A percentile compares a stretch with the other conserved stretches of the same genome.
Conservation (phyloP, 1,140 invertebrate species). For the Drosophila auraria region DNA sequence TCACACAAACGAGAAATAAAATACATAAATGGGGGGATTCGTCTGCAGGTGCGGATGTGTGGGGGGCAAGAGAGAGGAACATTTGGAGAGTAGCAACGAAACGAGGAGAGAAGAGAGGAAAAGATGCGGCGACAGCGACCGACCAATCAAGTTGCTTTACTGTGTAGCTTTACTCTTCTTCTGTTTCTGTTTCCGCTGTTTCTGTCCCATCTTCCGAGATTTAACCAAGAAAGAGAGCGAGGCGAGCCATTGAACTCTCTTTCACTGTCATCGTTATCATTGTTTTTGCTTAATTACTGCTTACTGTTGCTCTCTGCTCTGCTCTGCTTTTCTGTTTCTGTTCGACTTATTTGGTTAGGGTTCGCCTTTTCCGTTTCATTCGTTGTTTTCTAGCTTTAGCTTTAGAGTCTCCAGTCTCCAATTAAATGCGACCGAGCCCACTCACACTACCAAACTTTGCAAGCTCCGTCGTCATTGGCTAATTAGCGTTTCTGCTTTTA, state of each 20-base stretch:
- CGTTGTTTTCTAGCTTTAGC: constrained; percentile 2
- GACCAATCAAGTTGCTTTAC: constrained; percentile 70
- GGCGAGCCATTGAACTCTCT: constrained; percentile 38
- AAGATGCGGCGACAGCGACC: constrained; percentile 43
- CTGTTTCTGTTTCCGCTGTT: constrained; percentile 42
- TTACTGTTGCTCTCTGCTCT: constrained; percentile 7
- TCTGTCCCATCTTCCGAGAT: constrained; percentile 42
- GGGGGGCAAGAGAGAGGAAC: constrained; percentile 26
- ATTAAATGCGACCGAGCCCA: constrained; percentile 10
- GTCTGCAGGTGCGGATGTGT: constrained; percentile 32
- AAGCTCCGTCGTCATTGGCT: constrained; percentile 70
- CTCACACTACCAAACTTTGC: neutral
- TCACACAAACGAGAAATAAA: constrained; percentile 29
- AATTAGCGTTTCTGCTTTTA: constrained; percentile 59
- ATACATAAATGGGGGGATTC: constrained; percentile 23
- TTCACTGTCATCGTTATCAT: constrained; percentile 33
- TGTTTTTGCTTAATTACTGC: constrained; percentile 59
- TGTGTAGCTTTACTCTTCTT: constrained; percentile 67
- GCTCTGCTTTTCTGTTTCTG: constrained; percentile 19
- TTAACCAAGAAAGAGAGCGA: constrained; percentile 36
- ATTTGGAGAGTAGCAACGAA: constrained; percentile 28
- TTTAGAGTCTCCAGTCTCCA: constrained; percentile 4
- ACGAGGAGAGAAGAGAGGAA: constrained; percentile 13
- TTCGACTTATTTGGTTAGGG: constrained; percentile 25
- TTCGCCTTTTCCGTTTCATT: constrained; percentile 13